Evolutionary conservation across 53 echinoderm and acorn worm species (phyloP).

Genomic region (Patiria pectinifera): DNA sequence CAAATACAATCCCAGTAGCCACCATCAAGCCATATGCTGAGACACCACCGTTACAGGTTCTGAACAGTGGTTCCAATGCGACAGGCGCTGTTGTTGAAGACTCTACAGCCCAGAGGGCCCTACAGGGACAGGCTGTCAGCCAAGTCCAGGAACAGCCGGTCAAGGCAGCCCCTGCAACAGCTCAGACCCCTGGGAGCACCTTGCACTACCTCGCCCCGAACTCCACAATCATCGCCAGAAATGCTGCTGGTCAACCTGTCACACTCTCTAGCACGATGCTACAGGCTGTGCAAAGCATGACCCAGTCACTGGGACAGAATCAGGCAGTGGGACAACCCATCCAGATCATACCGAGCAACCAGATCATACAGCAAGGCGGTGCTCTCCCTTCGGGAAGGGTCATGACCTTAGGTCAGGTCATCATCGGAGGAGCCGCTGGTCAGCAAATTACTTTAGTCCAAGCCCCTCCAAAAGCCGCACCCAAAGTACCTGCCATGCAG

Average conservation of each 20-base stretch:
- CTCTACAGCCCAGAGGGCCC: background rate
- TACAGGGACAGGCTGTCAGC: slow-evolving; percentile 26
- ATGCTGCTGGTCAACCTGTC: slow-evolving; percentile 54
- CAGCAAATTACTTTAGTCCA: slow-evolving; percentile 51
- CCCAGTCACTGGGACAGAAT: slow-evolving; percentile 39
- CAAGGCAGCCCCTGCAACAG: background rate
- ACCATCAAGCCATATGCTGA: slow-evolving; percentile 61
- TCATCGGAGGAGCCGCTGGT: slow-evolving; percentile 39
- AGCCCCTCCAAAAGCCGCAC: slow-evolving; percentile 24
- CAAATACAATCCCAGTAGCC: slow-evolving; percentile 31
- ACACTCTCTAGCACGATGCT: slow-evolving; percentile 32
- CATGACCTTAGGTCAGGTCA: slow-evolving; percentile 48
- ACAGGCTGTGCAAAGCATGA: slow-evolving; percentile 48
- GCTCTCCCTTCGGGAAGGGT: slow-evolving; percentile 46
- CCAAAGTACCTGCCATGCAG: slow-evolving; percentile 6
- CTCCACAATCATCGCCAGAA: slow-evolving; percentile 36
- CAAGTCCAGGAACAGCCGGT: background rate
- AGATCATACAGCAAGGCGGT: slow-evolving; percentile 53
- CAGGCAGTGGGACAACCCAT: slow-evolving; percentile 65
- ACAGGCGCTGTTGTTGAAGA: slow-evolving; percentile 26
- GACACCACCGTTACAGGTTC: slow-evolving; percentile 38
- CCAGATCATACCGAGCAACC: slow-evolving; percentile 59
- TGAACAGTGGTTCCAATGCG: slow-evolving; percentile 27
- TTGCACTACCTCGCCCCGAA: slow-evolving; percentile 45
- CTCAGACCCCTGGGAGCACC: slow-evolving; percentile 43